A percentile compares a stretch with the other conserved stretches of the same genome.
These are phyloP conservation scores for Dipodomys stephensi DNA, from an alignment of 2,113 vertebrate genomes.

Conservation along the genomic window DNA sequence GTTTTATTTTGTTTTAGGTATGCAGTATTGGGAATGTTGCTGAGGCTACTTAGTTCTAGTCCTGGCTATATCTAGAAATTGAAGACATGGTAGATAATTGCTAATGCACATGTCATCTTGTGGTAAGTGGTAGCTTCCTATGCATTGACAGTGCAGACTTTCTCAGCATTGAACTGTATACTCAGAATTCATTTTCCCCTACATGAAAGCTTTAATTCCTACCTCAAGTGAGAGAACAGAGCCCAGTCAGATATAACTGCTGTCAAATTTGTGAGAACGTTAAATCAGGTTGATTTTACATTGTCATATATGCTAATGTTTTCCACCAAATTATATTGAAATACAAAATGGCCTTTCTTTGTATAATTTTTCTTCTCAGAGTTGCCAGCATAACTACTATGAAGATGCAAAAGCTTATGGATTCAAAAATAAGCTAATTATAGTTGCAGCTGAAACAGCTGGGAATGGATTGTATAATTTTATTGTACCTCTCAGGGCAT, in stretches of 20 bases:
- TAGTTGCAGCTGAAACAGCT: constrained; percentile 98
- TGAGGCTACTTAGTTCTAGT: neutral
- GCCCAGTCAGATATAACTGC: neutral
- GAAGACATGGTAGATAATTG: neutral
- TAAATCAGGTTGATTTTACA: constrained; percentile 10
- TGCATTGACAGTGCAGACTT: too few species aligned
- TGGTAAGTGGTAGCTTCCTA: neutral
- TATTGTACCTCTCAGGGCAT: constrained; percentile 97
- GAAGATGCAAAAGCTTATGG: constrained; percentile 98
- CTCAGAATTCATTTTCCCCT: neutral
- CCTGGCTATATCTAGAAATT: neutral
- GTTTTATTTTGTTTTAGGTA: neutral
- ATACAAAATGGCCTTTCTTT: constrained; percentile 65
- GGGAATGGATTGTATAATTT: constrained; percentile 99
- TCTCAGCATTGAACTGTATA: neutral
- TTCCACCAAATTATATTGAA: constrained; percentile 26
- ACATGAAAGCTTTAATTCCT: neutral
- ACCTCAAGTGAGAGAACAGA: neutral
- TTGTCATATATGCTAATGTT: neutral
- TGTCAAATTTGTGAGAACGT: constrained; percentile 21
- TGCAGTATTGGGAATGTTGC: neutral
- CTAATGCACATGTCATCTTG: too few species aligned
- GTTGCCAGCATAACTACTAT: constrained; percentile 96
- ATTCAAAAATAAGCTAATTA: constrained; percentile 98
- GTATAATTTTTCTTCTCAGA: constrained; percentile 86